phyloP scores from a whole-genome alignment of 35 echinoderm and acorn worm species.

The Amphiura filiformis region DNA sequence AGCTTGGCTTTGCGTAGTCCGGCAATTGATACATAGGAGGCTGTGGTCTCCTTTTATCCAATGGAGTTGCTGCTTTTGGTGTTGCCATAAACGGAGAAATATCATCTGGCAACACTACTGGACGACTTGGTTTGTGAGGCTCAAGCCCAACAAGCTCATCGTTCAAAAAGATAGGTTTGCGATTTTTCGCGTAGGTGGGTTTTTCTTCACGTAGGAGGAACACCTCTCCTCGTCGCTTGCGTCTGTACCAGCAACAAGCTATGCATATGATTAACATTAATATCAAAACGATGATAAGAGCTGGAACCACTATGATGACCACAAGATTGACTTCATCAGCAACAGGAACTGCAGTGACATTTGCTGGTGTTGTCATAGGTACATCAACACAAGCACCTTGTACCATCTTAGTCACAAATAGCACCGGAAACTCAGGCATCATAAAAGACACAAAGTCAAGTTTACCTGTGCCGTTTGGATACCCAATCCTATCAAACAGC shows the following conservation, averaged over 20 bases:
- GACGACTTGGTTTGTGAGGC: slow-evolving; percentile 1
- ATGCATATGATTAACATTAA: slow-evolving; percentile 21
- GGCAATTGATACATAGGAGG: slow-evolving; percentile 44
- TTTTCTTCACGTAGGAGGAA: slow-evolving; percentile 54
- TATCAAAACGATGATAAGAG: slow-evolving; percentile 12
- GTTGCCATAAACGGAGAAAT: slow-evolving; percentile 4
- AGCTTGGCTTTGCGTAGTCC: slow-evolving; percentile 22
- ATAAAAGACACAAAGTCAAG: neutral
- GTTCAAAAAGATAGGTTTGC: slow-evolving; percentile 47
- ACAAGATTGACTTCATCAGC: neutral
- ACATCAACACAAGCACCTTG: slow-evolving; percentile 14
- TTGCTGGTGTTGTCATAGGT: neutral
- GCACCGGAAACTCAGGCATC: slow-evolving; percentile 20
- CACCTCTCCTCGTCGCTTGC: slow-evolving; percentile 40
- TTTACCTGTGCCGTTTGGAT: slow-evolving; percentile 24
- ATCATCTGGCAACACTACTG: slow-evolving; percentile 46
- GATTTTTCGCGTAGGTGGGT: slow-evolving; percentile 39
- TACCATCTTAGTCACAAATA: slow-evolving; percentile 2
- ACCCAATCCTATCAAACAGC: slow-evolving; percentile 7
- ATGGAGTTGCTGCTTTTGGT: neutral
- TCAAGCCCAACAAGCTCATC: slow-evolving; percentile 32
- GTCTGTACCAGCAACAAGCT: slow-evolving; percentile 40
- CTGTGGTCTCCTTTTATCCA: neutral
- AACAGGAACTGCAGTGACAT: slow-evolving; percentile 2
- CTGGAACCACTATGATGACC: slow-evolving; percentile 18